phyloP scores from a whole-genome alignment of 1,140 invertebrate species.

The Drosophila nigrodunni region DNA sequence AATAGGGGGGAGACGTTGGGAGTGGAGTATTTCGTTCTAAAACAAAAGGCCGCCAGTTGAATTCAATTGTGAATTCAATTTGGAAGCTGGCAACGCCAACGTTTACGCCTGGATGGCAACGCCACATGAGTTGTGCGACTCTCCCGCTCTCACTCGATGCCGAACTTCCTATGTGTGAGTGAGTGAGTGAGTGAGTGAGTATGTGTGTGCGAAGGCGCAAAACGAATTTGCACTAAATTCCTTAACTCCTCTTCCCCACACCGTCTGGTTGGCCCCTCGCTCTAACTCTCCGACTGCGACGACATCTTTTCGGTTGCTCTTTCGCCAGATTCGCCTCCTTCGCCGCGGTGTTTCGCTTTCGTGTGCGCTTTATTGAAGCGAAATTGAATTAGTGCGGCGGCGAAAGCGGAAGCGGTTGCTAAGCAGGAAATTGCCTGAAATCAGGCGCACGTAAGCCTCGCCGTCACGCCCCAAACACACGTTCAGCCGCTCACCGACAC shows the following conservation, averaged over 20 bases:
- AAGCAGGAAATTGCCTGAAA: slow-evolving; percentile 80
- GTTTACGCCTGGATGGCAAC: slow-evolving; percentile 57
- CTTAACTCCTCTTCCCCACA: slow-evolving; percentile 27
- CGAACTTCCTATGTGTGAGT: not conserved
- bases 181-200: slow-evolving; percentile 4
- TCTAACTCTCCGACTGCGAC: slow-evolving; percentile 5
- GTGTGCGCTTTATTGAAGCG: slow-evolving; percentile 73
- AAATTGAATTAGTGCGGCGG: slow-evolving; percentile 78
- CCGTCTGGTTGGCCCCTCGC: too few species aligned
- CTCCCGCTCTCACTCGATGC: not conserved
- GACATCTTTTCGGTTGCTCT: slow-evolving; percentile 30
- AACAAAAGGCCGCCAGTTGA: slow-evolving; percentile 68
- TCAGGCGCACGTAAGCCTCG: slow-evolving; percentile 71
- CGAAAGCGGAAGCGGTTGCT: slow-evolving; percentile 78
- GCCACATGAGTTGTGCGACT: slow-evolving; percentile 35
- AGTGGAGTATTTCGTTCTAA: slow-evolving; percentile 23
- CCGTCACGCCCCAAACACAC: slow-evolving; percentile 12
- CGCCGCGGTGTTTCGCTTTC: slow-evolving; percentile 52
- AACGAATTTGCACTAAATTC: slow-evolving; percentile 75
- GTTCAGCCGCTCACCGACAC: not conserved
- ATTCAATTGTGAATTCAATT: slow-evolving; percentile 78
- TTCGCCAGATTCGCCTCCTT: slow-evolving; percentile 18
- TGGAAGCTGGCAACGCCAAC: slow-evolving; percentile 69
- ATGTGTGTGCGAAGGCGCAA: slow-evolving; percentile 51
- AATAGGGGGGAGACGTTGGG: not conserved